Base-by-base conservation (phyloP, 2,797 vertebrate species). In the Epinephelus awoara region DNA sequence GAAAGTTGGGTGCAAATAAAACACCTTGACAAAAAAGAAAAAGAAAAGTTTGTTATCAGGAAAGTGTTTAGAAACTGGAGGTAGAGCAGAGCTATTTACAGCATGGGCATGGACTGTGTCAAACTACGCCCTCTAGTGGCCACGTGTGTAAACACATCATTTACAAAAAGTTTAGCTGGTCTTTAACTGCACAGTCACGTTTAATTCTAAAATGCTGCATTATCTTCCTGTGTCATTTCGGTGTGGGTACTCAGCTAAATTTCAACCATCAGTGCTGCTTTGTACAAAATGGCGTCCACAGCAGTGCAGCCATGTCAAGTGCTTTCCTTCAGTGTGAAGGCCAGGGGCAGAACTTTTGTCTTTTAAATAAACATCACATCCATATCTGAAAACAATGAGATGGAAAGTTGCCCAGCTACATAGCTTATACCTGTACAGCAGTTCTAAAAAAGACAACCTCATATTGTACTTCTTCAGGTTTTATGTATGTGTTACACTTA, bases 351-450 rank as follows among this genome's bases (percentile, higher is more conserved):
- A 50, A 64, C 13, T 54, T 18, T 42, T 27, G n/a, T 71, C 50
- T 64, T 23, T 47, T 17, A 62, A 58, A 52, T 21, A 47, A n/a
- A 65, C 67, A 29, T 34, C 9, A 57, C 6, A 52, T 68, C 74
- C 34, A 25, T 38, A 40, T 17, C 51, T 10, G 0, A 1, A 52
- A 68, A 44, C 12, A 0, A 50, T 52, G 6, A 14, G 11, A 56
- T 42, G 23, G 66, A 47, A 61, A 10, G 29, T 34, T 51, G 29
- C 44, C n/a, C 27, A 13, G 27, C 42, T 34, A 18, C 47, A 59
- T 23, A 1, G 3, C 4, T 74, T 55, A 21, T n/a, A 72, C 44
- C 72, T 85, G 38, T 81, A 75, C 75, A 83, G 67, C 66, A 57
- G 14, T 50, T 44, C 6, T 54, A 14, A 55, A 54, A 62, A 14